Percentiles rank a stretch among this genome's conserved stretches.
These are phyloP conservation scores for Myotis davidii DNA, from an alignment of 2,113 vertebrate genomes.

Conservation along the genomic window DNA sequence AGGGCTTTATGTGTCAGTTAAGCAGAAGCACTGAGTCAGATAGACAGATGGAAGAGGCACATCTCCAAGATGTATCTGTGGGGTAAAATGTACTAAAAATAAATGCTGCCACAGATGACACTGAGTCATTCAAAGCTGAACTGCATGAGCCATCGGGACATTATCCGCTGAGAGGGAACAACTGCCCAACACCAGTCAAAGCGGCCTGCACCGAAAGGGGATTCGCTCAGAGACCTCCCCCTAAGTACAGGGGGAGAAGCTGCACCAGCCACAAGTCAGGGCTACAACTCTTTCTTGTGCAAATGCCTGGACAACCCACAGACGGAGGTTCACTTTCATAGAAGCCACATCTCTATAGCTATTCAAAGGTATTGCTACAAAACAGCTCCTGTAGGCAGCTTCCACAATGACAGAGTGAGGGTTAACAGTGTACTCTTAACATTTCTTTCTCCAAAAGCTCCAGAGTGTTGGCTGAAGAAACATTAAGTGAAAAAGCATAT, in stretches of 20 bases:
- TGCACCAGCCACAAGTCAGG: not conserved
- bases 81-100: conserved; percentile 58
- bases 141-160: not conserved
- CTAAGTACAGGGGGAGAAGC: not conserved
- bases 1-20: conserved; percentile 54
- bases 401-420: conserved; percentile 5
- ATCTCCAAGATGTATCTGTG: conserved; percentile 54
- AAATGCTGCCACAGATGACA: conserved; percentile 64
- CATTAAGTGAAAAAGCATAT: not conserved
- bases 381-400: not conserved
- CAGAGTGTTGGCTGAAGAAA: not conserved
- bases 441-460: not conserved
- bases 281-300: not conserved
- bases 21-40: conserved; percentile 51
- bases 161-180: conserved; percentile 32
- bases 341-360: conserved; percentile 35
- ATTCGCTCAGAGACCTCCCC: not conserved
- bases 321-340: conserved; percentile 32
- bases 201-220: not conserved
- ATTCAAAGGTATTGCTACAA: not conserved
- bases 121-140: conserved; percentile 54
- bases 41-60: conserved; percentile 58
- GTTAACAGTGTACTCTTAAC: not conserved
- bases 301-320: not conserved
- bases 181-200: not conserved